Evolutionary conservation across 2,113 vertebrate species (phyloP), one percentile per base, ranked within the genome.

Genomic region (Archocentrus centrarchus): DNA sequence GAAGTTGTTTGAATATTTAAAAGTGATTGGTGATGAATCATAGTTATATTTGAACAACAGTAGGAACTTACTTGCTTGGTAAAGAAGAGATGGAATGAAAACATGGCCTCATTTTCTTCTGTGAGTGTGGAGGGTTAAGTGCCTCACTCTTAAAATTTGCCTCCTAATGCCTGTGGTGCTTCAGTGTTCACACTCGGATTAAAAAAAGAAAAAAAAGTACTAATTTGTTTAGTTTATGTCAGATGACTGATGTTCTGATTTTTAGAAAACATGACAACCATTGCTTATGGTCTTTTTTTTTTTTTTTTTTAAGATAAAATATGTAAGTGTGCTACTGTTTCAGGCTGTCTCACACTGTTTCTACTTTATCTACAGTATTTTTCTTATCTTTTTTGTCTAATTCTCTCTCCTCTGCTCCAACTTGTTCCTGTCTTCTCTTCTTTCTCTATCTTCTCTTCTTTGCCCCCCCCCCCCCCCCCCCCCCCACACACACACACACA

Each of bases 1-100:
- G 24, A 20, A 50, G 68, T 63, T 64, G 58, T 75, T 89, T 60
- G 64, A 63, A 86, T 64, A 83, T 83, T 81, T 75, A 81, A 85
- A 81, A 15, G 50, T n/a, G n/a, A 75, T 55, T 20, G 76, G 57
- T 81, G 78, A 80, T 80, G 83, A 68, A 59, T 86, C 81, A 15
- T 63, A 22, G 41, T 75, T 76, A 47, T 1, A 64, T 55, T 73
- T 78, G 15, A 63, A 77, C 68, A 24, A 59, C 81, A 84, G 81
- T 32, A 17, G 35, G 53, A 41, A 7, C 41, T 75, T 11, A 15
- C 55, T 57, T 60, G 61, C 50, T 86, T 58, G 53, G 62, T 58
- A 57, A 84, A 62, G 39, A 73, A 57, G 60, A 70, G 75, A 66
- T 14, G 20, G 78, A 68, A 61, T 81, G 55, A 41, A 60, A 75